Percentiles rank a stretch among this genome's conserved stretches.
Conservation (phyloP, 2,113 vertebrate genomes). For the Aythya baeri region DNA sequence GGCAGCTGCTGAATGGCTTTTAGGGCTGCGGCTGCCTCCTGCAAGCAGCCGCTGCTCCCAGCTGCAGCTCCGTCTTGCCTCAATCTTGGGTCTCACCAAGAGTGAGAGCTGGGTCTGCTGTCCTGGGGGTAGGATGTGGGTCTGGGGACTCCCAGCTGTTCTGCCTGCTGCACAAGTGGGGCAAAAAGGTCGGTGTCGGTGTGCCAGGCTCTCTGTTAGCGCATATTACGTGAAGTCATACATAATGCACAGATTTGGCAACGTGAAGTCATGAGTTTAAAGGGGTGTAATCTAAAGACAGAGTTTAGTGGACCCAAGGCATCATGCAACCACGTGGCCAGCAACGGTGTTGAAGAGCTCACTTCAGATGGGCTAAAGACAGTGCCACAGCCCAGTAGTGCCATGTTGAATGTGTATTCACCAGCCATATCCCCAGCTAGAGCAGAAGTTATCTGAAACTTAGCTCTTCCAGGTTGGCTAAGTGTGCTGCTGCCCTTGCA, state of each 20-base stretch:
- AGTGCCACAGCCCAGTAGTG: rapidly evolving
- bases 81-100: not conserved
- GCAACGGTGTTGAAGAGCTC: not conserved
- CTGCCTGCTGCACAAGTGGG: not conserved
- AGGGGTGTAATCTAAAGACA: rapidly evolving
- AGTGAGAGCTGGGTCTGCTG: not conserved
- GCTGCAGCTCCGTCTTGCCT: not conserved
- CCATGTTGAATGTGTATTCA: no score
- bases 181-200: rapidly evolving
- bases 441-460: not conserved
- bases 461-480: not conserved
- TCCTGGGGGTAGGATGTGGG: not conserved
- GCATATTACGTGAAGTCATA: rapidly evolving
- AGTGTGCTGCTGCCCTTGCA: not conserved
- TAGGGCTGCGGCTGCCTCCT: not conserved
- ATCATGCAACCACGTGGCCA: rapidly evolving
- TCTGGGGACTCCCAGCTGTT: rapidly evolving
- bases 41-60: rapidly evolving
- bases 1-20: rapidly evolving
- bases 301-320: no score
- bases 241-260: rapidly evolving
- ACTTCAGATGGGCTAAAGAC: not conserved
- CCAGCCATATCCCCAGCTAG: rapidly evolving
- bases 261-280: rapidly evolving
- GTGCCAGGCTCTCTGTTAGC: no score